These are phyloP conservation scores for Pedionomus torquatus DNA, from an alignment of 2,113 vertebrate genomes.

Conservation along the genomic window DNA sequence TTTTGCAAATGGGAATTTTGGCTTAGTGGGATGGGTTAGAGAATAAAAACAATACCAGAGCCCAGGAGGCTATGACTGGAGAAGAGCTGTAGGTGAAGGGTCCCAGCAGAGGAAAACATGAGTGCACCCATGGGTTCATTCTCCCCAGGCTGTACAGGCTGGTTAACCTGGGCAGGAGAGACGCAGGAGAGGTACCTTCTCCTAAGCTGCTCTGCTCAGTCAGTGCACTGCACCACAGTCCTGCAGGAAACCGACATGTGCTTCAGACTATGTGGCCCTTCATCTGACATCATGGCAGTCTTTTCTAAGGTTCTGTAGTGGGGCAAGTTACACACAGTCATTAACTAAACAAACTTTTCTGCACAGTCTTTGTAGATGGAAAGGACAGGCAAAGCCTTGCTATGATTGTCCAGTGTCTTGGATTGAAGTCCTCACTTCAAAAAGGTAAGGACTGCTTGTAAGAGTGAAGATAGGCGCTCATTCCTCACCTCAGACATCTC, in stretches of 20 bases:
- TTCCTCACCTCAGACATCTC: not conserved
- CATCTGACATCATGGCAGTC: not conserved
- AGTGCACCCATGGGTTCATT: too few species aligned
- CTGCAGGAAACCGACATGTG: fast-evolving
- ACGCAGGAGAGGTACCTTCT: not conserved
- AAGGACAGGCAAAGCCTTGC: not conserved
- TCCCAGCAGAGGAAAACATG: not conserved
- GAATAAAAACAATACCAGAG: not conserved
- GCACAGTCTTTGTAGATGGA: not conserved
- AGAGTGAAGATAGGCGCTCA: not conserved
- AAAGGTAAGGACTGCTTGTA: not conserved
- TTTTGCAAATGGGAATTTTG: not conserved
- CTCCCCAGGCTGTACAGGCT: not conserved
- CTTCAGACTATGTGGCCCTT: not conserved
- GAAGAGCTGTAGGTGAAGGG: not conserved
- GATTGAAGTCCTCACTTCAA: not conserved
- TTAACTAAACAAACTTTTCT: not conserved
- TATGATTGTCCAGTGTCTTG: not conserved
- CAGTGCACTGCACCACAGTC: not conserved
- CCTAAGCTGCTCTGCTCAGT: not conserved
- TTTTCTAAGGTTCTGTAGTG: not conserved
- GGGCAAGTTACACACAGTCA: not conserved
- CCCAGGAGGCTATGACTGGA: not conserved
- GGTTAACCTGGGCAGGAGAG: not conserved
- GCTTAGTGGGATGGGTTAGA: not conserved